Evolutionary conservation across 2,113 vertebrate species (phyloP).

Genomic region (Seriola dumerili): DNA sequence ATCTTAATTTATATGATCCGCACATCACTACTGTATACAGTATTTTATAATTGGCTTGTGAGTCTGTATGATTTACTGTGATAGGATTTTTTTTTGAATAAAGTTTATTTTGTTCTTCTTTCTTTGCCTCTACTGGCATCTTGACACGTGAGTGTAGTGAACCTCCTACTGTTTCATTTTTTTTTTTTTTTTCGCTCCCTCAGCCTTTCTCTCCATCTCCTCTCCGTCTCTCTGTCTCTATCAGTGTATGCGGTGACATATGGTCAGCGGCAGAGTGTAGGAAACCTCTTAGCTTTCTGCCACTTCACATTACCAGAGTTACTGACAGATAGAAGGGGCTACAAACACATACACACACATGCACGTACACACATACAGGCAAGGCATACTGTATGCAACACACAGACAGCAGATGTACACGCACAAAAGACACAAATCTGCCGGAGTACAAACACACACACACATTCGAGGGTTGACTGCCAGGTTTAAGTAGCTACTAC

Average conservation of each 20-base stretch:
- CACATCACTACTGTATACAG: too few species aligned
- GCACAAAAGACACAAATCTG: not conserved
- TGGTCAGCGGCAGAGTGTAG: conserved; percentile 27
- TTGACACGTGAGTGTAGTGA: conserved; percentile 1
- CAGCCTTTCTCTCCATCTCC: conserved; percentile 12
- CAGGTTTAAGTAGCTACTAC: conserved; percentile 21
- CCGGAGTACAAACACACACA: not conserved
- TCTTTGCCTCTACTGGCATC: not conserved
- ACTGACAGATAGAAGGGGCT: conserved; percentile 19
- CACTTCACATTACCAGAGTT: conserved; percentile 49
- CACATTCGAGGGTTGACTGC: not conserved
- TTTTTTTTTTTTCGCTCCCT: not conserved
- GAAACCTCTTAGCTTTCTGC: conserved; percentile 60
- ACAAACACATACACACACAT: not conserved
- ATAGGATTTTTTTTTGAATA: too few species aligned
- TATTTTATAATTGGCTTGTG: too few species aligned
- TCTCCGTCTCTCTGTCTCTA: conserved; percentile 12
- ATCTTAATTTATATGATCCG: too few species aligned
- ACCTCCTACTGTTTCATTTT: not conserved
- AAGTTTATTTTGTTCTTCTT: not conserved
- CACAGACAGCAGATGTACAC: not conserved
- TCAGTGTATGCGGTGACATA: conserved; percentile 49
- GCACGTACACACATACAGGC: not conserved
- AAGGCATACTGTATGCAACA: not conserved
- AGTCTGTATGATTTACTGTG: too few species aligned